A percentile compares a stretch with the other conserved stretches of the same genome.
Conservation (phyloP, 1,140 invertebrate genomes). For the Papilio polytes region DNA sequence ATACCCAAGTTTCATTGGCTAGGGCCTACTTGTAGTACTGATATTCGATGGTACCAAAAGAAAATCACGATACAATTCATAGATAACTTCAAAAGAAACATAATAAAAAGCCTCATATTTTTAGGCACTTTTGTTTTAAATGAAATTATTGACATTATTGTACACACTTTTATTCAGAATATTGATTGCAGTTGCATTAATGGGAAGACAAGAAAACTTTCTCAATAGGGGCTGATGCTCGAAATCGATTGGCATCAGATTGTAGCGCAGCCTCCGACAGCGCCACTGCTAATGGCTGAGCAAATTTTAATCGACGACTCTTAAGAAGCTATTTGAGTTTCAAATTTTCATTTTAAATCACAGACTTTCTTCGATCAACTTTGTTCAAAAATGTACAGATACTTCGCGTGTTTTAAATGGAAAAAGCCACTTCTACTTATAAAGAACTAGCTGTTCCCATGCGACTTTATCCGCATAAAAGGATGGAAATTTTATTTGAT, state of each 20-base stretch:
- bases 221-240: constrained; percentile 49
- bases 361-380: constrained; percentile 9
- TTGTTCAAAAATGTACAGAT: background rate
- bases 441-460: too few relatives aligned
- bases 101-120: too few relatives aligned
- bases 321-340: constrained; percentile 51
- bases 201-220: constrained; percentile 44
- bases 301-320: constrained; percentile 57
- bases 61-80: background rate
- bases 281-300: constrained; percentile 66
- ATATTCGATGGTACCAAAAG: background rate
- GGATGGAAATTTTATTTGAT: too few relatives aligned
- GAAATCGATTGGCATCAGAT: constrained; percentile 73
- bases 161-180: background rate
- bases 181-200: constrained; percentile 39
- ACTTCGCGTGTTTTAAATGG: background rate
- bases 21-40: background rate
- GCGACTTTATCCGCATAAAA: too few relatives aligned
- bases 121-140: too few relatives aligned
- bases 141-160: background rate
- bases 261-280: constrained; percentile 47
- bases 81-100: too few relatives aligned
- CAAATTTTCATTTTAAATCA: constrained; percentile 56
- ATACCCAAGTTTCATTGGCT: background rate
- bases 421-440: too few relatives aligned